Base-by-base conservation (phyloP, 2,888 invertebrate species). In the Platycheirus rosarum region DNA sequence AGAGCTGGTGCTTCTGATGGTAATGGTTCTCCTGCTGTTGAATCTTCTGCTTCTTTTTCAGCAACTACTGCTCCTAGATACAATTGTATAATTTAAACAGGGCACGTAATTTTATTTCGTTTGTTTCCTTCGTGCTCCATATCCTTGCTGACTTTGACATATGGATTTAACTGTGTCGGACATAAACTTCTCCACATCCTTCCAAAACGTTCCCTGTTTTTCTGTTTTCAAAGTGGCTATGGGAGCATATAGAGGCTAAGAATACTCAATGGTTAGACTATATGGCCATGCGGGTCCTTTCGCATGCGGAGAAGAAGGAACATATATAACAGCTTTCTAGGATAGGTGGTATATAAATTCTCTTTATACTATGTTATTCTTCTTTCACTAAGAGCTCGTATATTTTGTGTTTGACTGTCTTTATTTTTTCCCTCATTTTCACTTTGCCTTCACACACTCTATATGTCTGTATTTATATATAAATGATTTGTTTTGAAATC, bases 71-170 rank as follows among this genome's bases (percentile, higher is more conserved):
- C 44, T 57, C 20, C 26, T 76, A 40, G 70, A 60, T 82, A 82
- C 76, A 71, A 76, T 82, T 76, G 76, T 75, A 80, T 80, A 70
- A 80, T 80, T 80, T 80, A 80, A 75, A 70, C 80, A 82, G 76
- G 66, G 71, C 80, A 82, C 80, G 80, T 82, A 82, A 82, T 76
- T 82, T 82, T 76, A 82, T 76, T 76, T 82, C 80, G 71, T 82
- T 76, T 82, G 80, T 82, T 76, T 76, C 70, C 70, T 82, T 71
- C 80, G 80, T 82, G 80, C 76, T 76, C 66, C 76, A 82, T 76
- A 68, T 82, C 70, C 66, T 48, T 62, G 62, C 76, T 76, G 76
- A 82, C 76, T 82, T 82, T 82, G 80, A 82, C 80, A 82, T 82
- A 82, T 82, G 76, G 76, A 76, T 76, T 68, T 76, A 66, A 82